Evolutionary conservation across 2,797 vertebrate species (phyloP), one percentile per base, ranked within the genome.

Genomic region (Danio albolineatus): DNA sequence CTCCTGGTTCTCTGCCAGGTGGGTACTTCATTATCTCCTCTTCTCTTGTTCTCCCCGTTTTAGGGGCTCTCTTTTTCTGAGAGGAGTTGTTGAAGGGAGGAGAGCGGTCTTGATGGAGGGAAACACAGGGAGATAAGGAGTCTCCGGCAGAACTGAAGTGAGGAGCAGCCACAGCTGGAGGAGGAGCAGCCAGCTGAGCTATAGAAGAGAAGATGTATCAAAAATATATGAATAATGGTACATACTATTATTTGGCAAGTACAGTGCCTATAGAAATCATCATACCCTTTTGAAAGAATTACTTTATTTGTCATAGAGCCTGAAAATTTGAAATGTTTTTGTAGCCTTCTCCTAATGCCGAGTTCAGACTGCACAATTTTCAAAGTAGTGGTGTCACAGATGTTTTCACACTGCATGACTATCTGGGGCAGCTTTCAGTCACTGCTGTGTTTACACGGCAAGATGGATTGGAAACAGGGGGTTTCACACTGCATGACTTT

Each of bases 1-100:
- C 94, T 10, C 91, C 93, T 2, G 94, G 94, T 73, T 95, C 94
- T 89, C 94, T 90, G 78, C 89, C 90, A 14, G 84, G 71, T n/a
- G 91, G 91, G 79, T 90, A 93, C 10, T 86, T 86, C 56, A 79
- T 73, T 12, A 67, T 79, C 9, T 85, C 77, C 53, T 78, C 43
- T 51, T 83, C 75, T 53, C 78, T 85, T 17, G 53, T 86, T 78
- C 75, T 85, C 36, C 88, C 87, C 0, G 62, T 46, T 73, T 72
- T 85, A 44, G 36, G 54, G 1, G 79, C 65, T 81, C 79, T 91
- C 82, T 86, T 93, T 73, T 71, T 89, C 54, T 87, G 88, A 57
- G 85, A 0, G 7, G 80, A 80, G 0, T 82, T 10, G 16, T 76
- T 76, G 28, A 73, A 73, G 83, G 85, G 89, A 60, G 62, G 79